Evolutionary conservation across 2,888 invertebrate genomes (phyloP), one percentile per base, ranked within the genome.

Genomic region (Ophraella communa): DNA sequence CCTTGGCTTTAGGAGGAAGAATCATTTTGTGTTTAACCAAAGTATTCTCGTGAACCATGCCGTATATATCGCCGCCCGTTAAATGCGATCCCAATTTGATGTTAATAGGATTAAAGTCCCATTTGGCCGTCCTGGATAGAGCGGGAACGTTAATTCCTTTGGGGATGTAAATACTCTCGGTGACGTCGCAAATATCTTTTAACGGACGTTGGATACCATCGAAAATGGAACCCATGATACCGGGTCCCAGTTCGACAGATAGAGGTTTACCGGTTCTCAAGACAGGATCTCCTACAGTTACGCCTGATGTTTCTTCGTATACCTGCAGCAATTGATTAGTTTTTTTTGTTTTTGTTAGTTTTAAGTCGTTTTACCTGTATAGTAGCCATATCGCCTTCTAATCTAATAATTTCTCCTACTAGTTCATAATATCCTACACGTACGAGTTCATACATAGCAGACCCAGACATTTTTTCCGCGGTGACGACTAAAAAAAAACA

Each of bases 401-500:
- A 88, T 84, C 99, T 92, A 85, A 99, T 99, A 84, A 99, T 99
- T 87, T 99, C 99, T 72, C 99, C 99, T 14, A 99, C 99, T 78
- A 99, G 87, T 84, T 99, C 98, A 76, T 91, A 89, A 85, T 99
- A 98, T 1, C 99, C 99, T 44, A 99, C 99, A 75, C 99, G 91
- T 70, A 99, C 99, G 86, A 99, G 84, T 86, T 99, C 99, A 91
- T 98, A 99, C 98, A 99, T 99, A 88, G 98, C 98, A 24, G 98
- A 94, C 68, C 99, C 99, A 66, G 97, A 91, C 99, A 99, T 99
- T 82, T 93, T 93, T 83, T 99, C 96, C 71, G 99, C 99, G 67
- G 97, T 98, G 54, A 99, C 99, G 84, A 99, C 99, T 98, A 81
- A 64, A 82, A 79, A 52, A 49, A 68, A 51, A n/a, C n/a, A 8